Percentiles rank a stretch among this genome's conserved stretches.
These are phyloP conservation scores for Drosophila anceps DNA, from an alignment of 2,888 invertebrate genomes.

Conservation along the genomic window DNA sequence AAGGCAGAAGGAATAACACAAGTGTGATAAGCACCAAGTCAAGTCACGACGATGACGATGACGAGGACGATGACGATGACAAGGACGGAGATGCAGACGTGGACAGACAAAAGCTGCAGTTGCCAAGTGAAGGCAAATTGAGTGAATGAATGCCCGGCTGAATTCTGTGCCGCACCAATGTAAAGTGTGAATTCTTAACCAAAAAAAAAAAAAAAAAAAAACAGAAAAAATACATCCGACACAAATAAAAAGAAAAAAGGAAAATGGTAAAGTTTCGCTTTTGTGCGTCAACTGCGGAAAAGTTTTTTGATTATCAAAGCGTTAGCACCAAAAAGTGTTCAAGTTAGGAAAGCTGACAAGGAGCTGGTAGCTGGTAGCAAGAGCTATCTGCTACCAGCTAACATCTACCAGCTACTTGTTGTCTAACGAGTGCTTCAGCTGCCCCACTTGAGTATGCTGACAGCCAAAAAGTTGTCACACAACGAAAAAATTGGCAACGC, in stretches of 20 bases:
- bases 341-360: conserved; percentile 59
- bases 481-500: conserved; percentile 64
- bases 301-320: conserved; percentile 80
- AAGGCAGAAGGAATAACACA: conserved; percentile 28
- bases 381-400: conserved; percentile 51
- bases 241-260: conserved; percentile 28
- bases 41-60: conserved; percentile 41
- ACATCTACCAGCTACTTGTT: conserved; percentile 65
- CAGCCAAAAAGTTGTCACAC: conserved; percentile 69
- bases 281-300: conserved; percentile 75
- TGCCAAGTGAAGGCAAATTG: conserved; percentile 75
- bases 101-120: conserved; percentile 56
- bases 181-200: conserved; percentile 67
- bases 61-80: conserved; percentile 15
- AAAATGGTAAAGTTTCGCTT: conserved; percentile 71
- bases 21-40: conserved; percentile 71
- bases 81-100: conserved; percentile 17
- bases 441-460: conserved; percentile 60
- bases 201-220: conserved; percentile 26
- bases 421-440: conserved; percentile 63
- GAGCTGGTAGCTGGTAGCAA: conserved; percentile 17
- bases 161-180: conserved; percentile 55
- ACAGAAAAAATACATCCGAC: conserved; percentile 7
- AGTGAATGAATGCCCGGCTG: conserved; percentile 77
- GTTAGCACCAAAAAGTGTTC: conserved; percentile 78